Conservation (phyloP, 2,113 vertebrate genomes). For the Phylloscopus trochilus region DNA sequence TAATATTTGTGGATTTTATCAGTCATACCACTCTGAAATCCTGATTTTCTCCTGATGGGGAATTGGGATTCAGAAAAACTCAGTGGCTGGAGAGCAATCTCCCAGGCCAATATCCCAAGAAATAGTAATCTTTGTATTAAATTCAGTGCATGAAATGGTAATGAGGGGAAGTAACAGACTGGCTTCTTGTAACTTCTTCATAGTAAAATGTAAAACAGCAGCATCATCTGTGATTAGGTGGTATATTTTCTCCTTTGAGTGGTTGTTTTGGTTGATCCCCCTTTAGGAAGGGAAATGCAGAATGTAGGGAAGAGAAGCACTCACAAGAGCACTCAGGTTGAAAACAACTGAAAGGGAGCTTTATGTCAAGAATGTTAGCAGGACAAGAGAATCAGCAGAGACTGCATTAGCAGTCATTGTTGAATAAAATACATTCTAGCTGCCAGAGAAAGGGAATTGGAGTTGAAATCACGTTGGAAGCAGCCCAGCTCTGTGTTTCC, state of each 20-base stretch:
- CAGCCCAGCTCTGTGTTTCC: neutral
- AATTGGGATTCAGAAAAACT: neutral
- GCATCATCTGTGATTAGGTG: neutral
- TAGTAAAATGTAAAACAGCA: neutral
- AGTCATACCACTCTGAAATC: neutral
- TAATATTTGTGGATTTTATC: neutral
- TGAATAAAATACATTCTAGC: neutral
- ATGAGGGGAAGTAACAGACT: neutral
- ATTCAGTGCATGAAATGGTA: neutral
- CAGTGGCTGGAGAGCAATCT: neutral
- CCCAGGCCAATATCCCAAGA: neutral
- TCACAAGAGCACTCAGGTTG: neutral
- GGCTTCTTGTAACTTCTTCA: neutral
- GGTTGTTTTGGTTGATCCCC: neutral
- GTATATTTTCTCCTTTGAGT: neutral
- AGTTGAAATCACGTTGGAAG: neutral
- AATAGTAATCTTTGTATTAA: neutral
- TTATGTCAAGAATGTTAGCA: fast-evolving
- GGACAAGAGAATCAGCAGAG: neutral
- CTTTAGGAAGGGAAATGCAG: neutral
- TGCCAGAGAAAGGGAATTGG: neutral
- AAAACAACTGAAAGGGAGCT: neutral
- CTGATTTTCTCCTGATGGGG: neutral
- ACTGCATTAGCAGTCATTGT: neutral
- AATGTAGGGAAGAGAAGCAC: neutral